Base-by-base conservation (phyloP, 2,797 vertebrate species). In the Nannoperca australis region DNA sequence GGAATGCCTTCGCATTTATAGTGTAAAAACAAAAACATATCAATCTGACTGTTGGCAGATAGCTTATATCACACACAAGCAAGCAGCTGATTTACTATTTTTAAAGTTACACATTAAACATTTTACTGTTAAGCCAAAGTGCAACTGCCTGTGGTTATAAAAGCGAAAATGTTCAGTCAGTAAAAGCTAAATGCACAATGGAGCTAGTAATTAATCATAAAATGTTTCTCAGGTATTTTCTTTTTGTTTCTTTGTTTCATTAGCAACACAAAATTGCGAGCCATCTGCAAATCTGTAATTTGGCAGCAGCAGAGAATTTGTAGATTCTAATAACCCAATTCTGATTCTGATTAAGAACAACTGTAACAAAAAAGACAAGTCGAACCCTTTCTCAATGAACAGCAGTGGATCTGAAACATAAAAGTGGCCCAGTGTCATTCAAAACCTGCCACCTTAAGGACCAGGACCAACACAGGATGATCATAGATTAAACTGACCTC, bases 401-500 rank as follows among this genome's bases (percentile, higher is more conserved):
- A 34, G 22, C 15, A 34, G 18, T 6, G 5, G 18, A 32, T 7
- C 54, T 32, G 63, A 69, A 70, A 34, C 30, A 20, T 15, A 50
- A 77, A 5, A 18, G 11, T 51, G 77, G 22, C 62, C 44, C 11
- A 10, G 32, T 30, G 42, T 27, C 44, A 15, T 6, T 18, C 9
- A 38, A 18, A 74, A 45, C 50, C 30, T 10, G 17, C 0, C 47
- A 27, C 61, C 17, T 24, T 4, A 36, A 75, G 22, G 10, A 68
- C 14, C 30, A 9, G 5, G 3, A 8, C 18, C 3, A 7, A 9
- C 6, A 1, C 64, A 27, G 34, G n/a, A n/a, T 2, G 18, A 60
- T 10, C 36, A 30, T n/a, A 14, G 47, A 51, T 7, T 5, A 50
- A 6, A 79, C 90, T 85, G 86, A 93, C 93, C 93, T 89, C 34